These are phyloP conservation scores for Conger conger DNA, from an alignment of 2,113 vertebrate genomes.

Conservation along the genomic window DNA sequence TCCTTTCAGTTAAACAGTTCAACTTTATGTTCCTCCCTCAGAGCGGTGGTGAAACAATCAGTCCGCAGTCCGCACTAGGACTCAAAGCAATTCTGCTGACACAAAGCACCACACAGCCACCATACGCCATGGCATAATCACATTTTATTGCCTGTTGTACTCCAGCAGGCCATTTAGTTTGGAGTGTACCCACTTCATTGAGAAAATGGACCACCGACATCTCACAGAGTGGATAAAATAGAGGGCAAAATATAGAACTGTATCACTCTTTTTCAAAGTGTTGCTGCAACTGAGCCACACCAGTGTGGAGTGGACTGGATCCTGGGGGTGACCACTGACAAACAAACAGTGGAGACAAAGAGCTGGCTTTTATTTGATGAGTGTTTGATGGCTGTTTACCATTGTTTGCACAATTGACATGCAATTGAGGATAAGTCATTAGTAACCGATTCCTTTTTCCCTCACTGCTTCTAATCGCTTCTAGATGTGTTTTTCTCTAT, in stretches of 20 bases:
- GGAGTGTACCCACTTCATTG: conserved; percentile 2
- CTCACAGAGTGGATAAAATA: background rate
- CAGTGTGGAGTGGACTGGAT: background rate
- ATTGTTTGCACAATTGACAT: background rate
- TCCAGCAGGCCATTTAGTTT: background rate
- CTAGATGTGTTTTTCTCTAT: too few species aligned
- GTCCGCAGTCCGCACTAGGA: conserved; percentile 31
- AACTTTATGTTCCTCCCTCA: background rate
- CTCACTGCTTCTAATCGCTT: background rate
- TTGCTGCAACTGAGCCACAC: background rate
- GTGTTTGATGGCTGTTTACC: background rate
- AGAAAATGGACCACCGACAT: background rate
- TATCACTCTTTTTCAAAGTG: background rate
- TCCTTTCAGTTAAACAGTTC: conserved; percentile 10
- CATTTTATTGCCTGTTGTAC: background rate
- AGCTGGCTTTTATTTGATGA: background rate
- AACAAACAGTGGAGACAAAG: background rate
- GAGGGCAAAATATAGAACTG: background rate
- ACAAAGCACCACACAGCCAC: background rate
- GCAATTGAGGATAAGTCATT: background rate
- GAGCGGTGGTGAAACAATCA: conserved; percentile 15
- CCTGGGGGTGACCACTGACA: background rate
- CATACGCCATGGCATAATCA: conserved; percentile 2
- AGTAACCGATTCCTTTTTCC: background rate
- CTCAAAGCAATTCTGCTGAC: conserved; percentile 27